Evolutionary conservation across 2,888 invertebrate species (phyloP).

Genomic region (Acrobasis consociella): DNA sequence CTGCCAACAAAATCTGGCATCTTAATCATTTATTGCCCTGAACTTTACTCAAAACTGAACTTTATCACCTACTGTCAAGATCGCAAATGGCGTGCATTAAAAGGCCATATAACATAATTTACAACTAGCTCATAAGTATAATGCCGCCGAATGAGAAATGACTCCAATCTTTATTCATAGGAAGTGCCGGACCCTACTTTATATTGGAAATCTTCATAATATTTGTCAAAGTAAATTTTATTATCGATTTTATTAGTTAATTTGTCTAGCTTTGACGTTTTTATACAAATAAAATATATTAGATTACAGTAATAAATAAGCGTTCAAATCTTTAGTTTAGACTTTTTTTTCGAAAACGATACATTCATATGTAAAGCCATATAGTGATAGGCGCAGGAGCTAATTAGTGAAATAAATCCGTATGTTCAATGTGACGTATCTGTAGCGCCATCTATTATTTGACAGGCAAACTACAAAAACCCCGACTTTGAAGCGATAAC

Average conservation of each 20-base stretch:
- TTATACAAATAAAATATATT: no score
- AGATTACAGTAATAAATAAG: no score
- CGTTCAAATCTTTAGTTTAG: no score
- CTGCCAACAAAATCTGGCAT: slow-evolving; percentile 26
- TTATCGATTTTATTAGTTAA: slow-evolving; percentile 32
- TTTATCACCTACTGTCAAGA: neutral
- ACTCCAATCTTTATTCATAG: slow-evolving; percentile 67
- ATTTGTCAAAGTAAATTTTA: slow-evolving; percentile 62
- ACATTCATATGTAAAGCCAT: no score
- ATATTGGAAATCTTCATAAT: slow-evolving; percentile 46
- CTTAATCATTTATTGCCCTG: slow-evolving; percentile 28
- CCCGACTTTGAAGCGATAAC: no score
- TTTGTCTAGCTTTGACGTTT: neutral
- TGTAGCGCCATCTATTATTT: no score
- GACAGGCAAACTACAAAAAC: no score
- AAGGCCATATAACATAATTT: slow-evolving; percentile 51
- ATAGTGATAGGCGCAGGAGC: no score
- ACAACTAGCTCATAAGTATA: slow-evolving; percentile 69
- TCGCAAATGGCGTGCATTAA: neutral
- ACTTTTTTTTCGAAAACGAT: no score
- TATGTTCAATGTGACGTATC: no score
- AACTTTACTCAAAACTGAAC: neutral
- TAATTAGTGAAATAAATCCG: no score
- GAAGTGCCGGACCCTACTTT: slow-evolving; percentile 45
- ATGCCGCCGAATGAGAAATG: slow-evolving; percentile 67